phyloP scores from a whole-genome alignment of 2,888 invertebrate species.

The Noctua pronuba region DNA sequence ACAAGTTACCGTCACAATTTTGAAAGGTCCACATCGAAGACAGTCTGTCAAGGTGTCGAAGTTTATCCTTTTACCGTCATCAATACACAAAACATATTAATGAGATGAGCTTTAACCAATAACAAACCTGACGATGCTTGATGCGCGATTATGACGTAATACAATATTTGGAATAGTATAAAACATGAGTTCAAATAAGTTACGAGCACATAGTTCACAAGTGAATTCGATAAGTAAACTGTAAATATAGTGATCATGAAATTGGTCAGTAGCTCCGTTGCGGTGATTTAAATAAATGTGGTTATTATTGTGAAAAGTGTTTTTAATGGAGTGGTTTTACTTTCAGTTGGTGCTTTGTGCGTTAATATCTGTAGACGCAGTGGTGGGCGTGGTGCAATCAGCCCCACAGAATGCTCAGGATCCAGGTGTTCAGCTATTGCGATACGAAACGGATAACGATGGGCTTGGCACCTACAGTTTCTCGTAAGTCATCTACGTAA shows the following conservation, averaged over 20 bases:
- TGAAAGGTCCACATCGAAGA: no score
- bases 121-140: background rate
- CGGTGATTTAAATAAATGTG: background rate
- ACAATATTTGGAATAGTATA: background rate
- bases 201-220: background rate
- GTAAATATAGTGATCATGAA: background rate
- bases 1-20: background rate
- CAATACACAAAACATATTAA: background rate
- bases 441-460: conserved; percentile 80
- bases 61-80: background rate
- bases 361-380: conserved; percentile 73
- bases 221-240: conserved; percentile 1
- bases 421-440: conserved; percentile 74
- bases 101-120: background rate
- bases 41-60: background rate
- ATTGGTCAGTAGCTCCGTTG: background rate
- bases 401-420: conserved; percentile 76
- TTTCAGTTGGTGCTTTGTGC: conserved; percentile 84
- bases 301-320: background rate
- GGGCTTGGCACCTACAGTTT: conserved; percentile 82
- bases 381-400: conserved; percentile 68
- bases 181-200: background rate
- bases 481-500: conserved; percentile 71
- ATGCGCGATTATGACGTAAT: background rate
- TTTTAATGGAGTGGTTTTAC: conserved; percentile 58